Percentiles rank a stretch among this genome's conserved stretches.
These are phyloP conservation scores for Brotula barbata DNA, from an alignment of 2,797 vertebrate species.

Conservation along the genomic window DNA sequence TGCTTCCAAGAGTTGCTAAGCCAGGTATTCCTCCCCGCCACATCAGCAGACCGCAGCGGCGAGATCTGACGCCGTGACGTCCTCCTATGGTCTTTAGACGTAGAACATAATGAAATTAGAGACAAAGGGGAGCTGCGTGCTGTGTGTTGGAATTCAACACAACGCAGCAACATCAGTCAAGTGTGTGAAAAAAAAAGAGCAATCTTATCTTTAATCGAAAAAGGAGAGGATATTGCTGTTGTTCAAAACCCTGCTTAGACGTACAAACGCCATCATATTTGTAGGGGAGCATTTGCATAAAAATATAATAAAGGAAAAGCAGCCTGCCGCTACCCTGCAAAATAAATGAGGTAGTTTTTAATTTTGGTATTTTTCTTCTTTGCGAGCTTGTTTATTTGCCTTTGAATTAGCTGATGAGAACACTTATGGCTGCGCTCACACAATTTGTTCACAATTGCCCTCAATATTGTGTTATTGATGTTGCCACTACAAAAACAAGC, in stretches of 20 bases:
- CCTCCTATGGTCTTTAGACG: constrained; percentile 68
- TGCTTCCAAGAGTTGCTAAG: constrained; percentile 66
- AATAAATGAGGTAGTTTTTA: too few species aligned
- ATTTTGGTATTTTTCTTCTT: constrained; percentile 49
- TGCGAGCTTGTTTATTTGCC: constrained; percentile 58
- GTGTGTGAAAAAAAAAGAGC: constrained; percentile 40
- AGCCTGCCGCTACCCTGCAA: constrained; percentile 45
- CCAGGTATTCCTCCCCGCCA: constrained; percentile 60
- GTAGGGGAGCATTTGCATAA: constrained; percentile 48
- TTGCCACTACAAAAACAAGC: constrained; percentile 45
- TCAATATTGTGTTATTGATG: constrained; percentile 62
- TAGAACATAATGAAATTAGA: constrained; percentile 59
- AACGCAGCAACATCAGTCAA: constrained; percentile 58
- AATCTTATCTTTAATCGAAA: constrained; percentile 54
- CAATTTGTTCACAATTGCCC: constrained; percentile 59
- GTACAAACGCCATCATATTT: constrained; percentile 28
- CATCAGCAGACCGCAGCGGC: constrained; percentile 62
- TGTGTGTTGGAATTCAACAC: constrained; percentile 53
- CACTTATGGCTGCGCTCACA: constrained; percentile 54
- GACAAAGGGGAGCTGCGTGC: constrained; percentile 56
- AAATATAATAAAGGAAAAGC: constrained; percentile 39
- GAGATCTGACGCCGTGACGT: constrained; percentile 61
- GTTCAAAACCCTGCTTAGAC: constrained; percentile 2
- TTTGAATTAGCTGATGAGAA: constrained; percentile 61
- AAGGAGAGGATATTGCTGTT: constrained; percentile 47